Percentiles rank a stretch among this genome's conserved stretches.
Evolutionary conservation across 2,888 invertebrate genomes (phyloP).

Genomic region (Pegoplata infirma): DNA sequence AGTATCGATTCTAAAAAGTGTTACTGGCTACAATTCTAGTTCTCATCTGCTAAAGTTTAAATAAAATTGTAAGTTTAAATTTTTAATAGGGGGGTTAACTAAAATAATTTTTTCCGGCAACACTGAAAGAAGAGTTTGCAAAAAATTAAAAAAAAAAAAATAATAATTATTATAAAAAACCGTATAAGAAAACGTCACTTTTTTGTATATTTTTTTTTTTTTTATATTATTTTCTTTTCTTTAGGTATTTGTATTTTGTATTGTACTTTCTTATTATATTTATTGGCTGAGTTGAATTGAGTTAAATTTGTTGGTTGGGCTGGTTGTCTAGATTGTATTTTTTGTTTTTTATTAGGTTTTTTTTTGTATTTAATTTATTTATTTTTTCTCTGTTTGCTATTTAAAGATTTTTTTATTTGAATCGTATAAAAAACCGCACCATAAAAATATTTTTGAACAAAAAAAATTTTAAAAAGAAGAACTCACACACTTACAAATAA

Average conservation of each 20-base stretch:
- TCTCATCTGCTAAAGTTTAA: background rate
- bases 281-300: constrained; percentile 22
- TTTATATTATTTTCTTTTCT: constrained; percentile 18
- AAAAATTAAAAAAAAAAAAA: too few relatives aligned
- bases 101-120: background rate
- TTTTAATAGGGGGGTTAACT: background rate
- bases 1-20: too few relatives aligned
- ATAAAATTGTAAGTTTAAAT: background rate
- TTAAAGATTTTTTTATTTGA: constrained; percentile 39
- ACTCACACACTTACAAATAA: constrained; percentile 9
- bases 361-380: constrained; percentile 34
- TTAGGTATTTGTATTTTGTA: too few relatives aligned
- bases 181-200: constrained; percentile 24
- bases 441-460: constrained; percentile 8
- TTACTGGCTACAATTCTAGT: background rate
- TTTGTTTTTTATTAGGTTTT: too few relatives aligned
- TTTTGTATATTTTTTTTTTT: constrained; percentile 6
- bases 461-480: constrained; percentile 25
- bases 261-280: constrained; percentile 39
- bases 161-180: constrained; percentile 6
- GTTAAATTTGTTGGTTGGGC: constrained; percentile 31
- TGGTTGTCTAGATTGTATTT: constrained; percentile 10
- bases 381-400: constrained; percentile 40
- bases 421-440: constrained; percentile 42
- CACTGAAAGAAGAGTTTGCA: background rate